Evolutionary conservation across 2,888 invertebrate species (phyloP).

Genomic region (Nemapogon koenigi): DNA sequence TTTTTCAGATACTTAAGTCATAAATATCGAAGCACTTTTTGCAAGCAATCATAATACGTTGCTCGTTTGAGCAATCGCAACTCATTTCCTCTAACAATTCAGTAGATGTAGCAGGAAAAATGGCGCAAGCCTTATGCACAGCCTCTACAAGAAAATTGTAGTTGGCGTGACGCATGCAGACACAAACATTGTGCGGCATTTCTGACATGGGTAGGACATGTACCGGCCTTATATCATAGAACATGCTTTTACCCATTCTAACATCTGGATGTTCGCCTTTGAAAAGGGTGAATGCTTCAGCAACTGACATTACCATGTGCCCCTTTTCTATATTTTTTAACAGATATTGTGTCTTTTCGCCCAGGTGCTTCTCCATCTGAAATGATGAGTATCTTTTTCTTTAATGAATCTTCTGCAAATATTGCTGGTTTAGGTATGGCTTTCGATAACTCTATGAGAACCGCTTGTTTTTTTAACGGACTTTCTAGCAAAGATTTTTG

Average conservation of each 20-base stretch:
- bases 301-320: slow-evolving; percentile 11
- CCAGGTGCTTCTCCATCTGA: slow-evolving; percentile 5
- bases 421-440: not conserved
- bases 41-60: slow-evolving; percentile 4
- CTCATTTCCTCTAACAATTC: slow-evolving; percentile 7
- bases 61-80: slow-evolving; percentile 7
- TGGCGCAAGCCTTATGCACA: slow-evolving; percentile 1
- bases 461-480: slow-evolving; percentile 4
- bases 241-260: slow-evolving; percentile 9
- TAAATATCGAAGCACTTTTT: slow-evolving; percentile 7
- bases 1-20: slow-evolving; percentile 2
- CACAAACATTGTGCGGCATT: slow-evolving; percentile 11
- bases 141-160: slow-evolving; percentile 6
- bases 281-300: slow-evolving; percentile 11
- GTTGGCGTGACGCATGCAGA: slow-evolving; percentile 8
- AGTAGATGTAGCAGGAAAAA: not conserved
- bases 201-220: slow-evolving; percentile 9
- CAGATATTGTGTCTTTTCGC: slow-evolving; percentile 11
- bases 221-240: slow-evolving; percentile 10
- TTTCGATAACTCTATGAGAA: not conserved
- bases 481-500: not conserved
- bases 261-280: slow-evolving; percentile 8
- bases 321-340: slow-evolving; percentile 12
- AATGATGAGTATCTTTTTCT: slow-evolving; percentile 1
- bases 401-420: not conserved